Percentiles rank a stretch among this genome's conserved stretches.
Conservation (phyloP, 2,113 vertebrate species). For the Saccopteryx leptura region DNA sequence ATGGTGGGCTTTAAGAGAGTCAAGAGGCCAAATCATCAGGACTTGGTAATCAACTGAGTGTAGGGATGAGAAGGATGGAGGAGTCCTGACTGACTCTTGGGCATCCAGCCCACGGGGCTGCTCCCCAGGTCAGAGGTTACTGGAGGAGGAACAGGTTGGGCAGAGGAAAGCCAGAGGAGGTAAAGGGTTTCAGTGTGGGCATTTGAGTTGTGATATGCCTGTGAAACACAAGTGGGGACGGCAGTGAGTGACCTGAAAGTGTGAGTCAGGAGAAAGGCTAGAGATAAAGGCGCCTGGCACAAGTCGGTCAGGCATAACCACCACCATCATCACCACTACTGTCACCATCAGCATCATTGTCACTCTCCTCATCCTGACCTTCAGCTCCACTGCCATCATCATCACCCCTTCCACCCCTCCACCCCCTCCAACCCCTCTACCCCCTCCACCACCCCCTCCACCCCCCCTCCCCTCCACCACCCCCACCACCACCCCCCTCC, state of each 20-base stretch:
- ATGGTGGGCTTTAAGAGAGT: background rate
- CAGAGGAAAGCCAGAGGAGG: background rate
- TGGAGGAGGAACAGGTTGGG: background rate
- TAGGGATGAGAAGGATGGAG: background rate
- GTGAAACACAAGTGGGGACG: background rate
- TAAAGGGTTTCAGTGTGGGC: background rate
- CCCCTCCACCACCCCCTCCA: too few species aligned
- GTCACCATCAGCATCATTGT: background rate
- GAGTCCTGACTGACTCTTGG: background rate
- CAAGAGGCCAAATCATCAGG: background rate
- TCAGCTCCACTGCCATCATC: background rate
- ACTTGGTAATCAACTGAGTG: background rate
- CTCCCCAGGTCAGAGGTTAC: background rate
- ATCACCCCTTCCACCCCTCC: too few species aligned
- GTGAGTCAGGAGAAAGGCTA: background rate
- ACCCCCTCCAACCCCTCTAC: too few species aligned
- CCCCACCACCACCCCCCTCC: too few species aligned
- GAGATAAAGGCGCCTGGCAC: background rate
- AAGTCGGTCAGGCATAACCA: background rate
- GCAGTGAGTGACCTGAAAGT: background rate
- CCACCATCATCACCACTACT: too few species aligned
- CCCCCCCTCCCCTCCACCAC: too few species aligned
- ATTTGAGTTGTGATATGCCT: background rate
- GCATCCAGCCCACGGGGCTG: background rate
- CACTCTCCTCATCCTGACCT: background rate